Percentiles rank a stretch among this genome's conserved stretches.
Conservation (phyloP, 2,888 invertebrate species). For the Drosophila koepferae region DNA sequence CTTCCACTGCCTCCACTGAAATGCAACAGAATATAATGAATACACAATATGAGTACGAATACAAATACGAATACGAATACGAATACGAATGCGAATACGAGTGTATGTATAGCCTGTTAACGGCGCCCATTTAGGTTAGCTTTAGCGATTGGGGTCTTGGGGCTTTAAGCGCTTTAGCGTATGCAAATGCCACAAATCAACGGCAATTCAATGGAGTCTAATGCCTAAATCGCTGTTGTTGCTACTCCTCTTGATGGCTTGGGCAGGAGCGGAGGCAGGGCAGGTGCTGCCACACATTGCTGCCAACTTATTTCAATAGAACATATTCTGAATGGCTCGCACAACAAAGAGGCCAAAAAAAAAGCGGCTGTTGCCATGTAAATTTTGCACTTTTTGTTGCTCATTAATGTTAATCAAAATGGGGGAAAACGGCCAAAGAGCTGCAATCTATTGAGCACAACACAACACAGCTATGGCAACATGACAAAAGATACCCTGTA, state of each 20-base stretch:
- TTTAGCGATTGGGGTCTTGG: slow-evolving; percentile 41
- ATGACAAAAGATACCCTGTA: slow-evolving; percentile 11
- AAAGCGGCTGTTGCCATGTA: slow-evolving; percentile 66
- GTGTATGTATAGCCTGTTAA: neutral
- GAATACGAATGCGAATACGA: neutral
- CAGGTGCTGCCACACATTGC: slow-evolving; percentile 62
- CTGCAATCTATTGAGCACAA: slow-evolving; percentile 10
- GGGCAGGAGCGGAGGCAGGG: slow-evolving; percentile 12
- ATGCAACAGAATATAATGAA: slow-evolving; percentile 64
- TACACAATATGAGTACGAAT: slow-evolving; percentile 33
- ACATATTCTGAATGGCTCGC: slow-evolving; percentile 59
- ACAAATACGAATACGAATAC: neutral
- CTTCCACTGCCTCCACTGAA: slow-evolving; percentile 40
- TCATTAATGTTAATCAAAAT: slow-evolving; percentile 78
- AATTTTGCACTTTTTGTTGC: slow-evolving; percentile 79
- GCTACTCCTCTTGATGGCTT: slow-evolving; percentile 22
- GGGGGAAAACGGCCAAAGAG: slow-evolving; percentile 32
- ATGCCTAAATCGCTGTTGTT: slow-evolving; percentile 75
- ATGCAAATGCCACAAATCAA: slow-evolving; percentile 71
- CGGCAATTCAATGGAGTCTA: slow-evolving; percentile 72
- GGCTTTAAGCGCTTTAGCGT: slow-evolving; percentile 45
- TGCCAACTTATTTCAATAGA: slow-evolving; percentile 66
- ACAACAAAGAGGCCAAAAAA: slow-evolving; percentile 50
- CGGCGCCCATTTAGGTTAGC: slow-evolving; percentile 19
- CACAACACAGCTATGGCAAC: neutral